Base-by-base conservation (phyloP, 2,888 invertebrate genomes). In the Drosophila recens region DNA sequence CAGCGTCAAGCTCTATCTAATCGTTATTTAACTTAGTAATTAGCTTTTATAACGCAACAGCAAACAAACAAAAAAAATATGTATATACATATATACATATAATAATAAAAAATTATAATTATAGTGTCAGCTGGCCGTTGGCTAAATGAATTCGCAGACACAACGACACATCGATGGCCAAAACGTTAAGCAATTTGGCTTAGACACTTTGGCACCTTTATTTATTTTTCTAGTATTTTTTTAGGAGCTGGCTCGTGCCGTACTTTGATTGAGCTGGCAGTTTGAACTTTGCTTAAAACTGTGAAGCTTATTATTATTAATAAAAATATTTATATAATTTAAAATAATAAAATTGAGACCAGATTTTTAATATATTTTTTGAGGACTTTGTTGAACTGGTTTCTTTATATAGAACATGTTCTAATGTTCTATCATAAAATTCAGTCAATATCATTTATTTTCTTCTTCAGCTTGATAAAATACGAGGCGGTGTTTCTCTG, bases 21-120 rank as follows among this genome's bases (percentile, higher is more conserved):
- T 87, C 87, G 72, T 78, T 87, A 64, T 84, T 84, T 85, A 84
- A 84, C 78, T 84, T 78, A 67, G 80, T 80, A 87, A 84, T 84
- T 85, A 82, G 73, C 75, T 78, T 80, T 77, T 63, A 66, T 77
- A 72, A 40, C 27, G 56, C 52, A 38, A 45, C 46, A 45, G 51
- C 42, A 58, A 27, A 56, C 43, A 51, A 53, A 63, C 13, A 38
- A 5, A 64, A 38, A 5, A 64, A 67, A 67, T 57, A 63, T 66
- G 46, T 38, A 53, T 17, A 51, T 43, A 48, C 17, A 46, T 36
- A 58, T 38, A 45, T 33, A 65, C 10, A 13, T 66, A 63, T 48
- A 58, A 65, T 48, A 58, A 65, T 53, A 66, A 65, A 57, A 57
- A 34, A 42, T 42, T 46, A 67, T 78, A 64, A 77, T 75, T 67